phyloP scores from a whole-genome alignment of 2,113 vertebrate genomes.

The Scatophagus argus region DNA sequence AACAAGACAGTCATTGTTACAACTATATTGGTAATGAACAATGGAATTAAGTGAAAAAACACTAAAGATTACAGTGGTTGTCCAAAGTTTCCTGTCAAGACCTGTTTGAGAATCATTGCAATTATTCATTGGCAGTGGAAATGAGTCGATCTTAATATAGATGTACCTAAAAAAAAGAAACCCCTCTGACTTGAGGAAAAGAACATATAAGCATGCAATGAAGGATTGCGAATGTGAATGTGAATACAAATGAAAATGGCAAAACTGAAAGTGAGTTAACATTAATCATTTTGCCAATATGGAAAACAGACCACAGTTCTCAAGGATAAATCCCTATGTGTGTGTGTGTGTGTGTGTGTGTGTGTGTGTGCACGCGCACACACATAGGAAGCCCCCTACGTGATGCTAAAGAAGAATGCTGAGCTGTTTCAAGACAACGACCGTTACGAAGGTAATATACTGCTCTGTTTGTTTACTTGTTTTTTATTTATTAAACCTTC shows the following conservation, averaged over 20 bases:
- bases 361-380: background rate
- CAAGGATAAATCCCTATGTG: background rate
- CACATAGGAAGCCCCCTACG: conserved; percentile 73
- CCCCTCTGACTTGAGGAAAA: too few species aligned
- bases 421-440: conserved; percentile 76
- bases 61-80: too few species aligned
- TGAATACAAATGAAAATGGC: too few species aligned
- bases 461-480: background rate
- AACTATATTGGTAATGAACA: conserved; percentile 91
- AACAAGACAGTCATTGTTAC: conserved; percentile 98
- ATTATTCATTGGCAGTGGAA: too few species aligned
- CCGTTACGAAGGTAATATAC: conserved; percentile 72
- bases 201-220: too few species aligned
- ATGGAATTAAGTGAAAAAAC: background rate
- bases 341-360: background rate
- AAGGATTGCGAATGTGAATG: too few species aligned
- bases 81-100: too few species aligned
- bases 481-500: background rate
- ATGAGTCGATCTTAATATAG: too few species aligned
- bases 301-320: background rate
- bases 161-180: too few species aligned
- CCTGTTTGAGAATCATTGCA: too few species aligned
- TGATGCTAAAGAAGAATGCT: conserved; percentile 78
- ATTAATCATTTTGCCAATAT: background rate
- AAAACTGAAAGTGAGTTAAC: background rate